These are phyloP conservation scores for Melierax canorus DNA, from an alignment of 2,113 vertebrate genomes.

Conservation along the genomic window DNA sequence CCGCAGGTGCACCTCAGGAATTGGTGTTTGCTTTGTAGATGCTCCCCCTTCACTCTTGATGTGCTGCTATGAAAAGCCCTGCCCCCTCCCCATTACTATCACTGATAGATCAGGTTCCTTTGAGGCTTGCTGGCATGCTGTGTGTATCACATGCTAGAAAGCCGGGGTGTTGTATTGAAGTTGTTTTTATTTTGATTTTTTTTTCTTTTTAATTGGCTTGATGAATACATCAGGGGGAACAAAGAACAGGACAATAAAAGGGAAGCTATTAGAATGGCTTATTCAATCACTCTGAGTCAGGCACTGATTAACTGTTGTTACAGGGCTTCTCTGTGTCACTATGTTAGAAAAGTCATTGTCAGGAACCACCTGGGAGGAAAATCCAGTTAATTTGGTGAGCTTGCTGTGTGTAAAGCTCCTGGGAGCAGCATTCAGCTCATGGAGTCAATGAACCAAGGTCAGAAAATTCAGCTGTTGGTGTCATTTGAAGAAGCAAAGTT, in stretches of 20 bases:
- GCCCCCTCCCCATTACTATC: not conserved
- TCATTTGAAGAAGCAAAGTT: constrained; percentile 12
- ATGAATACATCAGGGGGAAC: not conserved
- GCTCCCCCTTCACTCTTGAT: not conserved
- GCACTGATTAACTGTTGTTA: not conserved
- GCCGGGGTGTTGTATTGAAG: not conserved
- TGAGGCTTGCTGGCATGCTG: not conserved
- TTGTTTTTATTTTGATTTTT: not conserved
- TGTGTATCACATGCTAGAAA: not conserved
- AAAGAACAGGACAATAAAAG: not conserved
- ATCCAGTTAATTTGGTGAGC: not conserved
- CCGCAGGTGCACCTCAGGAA: not conserved
- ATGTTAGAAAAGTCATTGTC: not conserved
- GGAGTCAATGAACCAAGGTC: not conserved
- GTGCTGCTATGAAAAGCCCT: not conserved
- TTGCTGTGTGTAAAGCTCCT: not conserved
- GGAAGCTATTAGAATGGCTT: not conserved
- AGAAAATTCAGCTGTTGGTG: constrained; percentile 1
- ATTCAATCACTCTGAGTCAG: not conserved
- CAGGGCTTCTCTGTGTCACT: not conserved
- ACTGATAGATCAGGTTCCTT: not conserved
- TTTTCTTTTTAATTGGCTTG: not conserved
- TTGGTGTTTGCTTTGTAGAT: not conserved
- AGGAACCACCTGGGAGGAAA: not conserved
- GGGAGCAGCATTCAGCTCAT: not conserved